phyloP scores from a whole-genome alignment of 2,113 vertebrate species.

The Fukomys damarensis region DNA sequence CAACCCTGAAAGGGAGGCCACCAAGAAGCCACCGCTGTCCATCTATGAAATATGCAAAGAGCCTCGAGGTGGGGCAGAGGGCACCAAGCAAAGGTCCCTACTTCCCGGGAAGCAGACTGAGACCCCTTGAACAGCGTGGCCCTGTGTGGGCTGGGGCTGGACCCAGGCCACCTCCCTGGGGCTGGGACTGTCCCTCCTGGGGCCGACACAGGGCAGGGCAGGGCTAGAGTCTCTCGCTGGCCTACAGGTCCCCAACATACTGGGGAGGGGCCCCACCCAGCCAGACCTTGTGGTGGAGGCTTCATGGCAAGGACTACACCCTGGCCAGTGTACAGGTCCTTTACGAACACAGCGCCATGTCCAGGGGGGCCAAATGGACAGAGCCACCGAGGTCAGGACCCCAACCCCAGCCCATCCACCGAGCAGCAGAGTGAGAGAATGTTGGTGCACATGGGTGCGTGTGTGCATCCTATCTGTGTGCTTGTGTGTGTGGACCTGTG shows the following conservation, averaged over 20 bases:
- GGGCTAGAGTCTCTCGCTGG: not conserved
- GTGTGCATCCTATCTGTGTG: not conserved
- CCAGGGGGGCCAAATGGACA: too few relatives aligned
- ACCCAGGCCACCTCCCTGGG: not conserved
- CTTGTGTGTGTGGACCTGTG: not conserved
- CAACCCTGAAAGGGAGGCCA: too few relatives aligned
- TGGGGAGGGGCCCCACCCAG: not conserved
- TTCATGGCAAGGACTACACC: rapidly evolving
- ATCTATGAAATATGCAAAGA: rapidly evolving
- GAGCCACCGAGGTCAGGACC: rapidly evolving
- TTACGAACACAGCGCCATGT: not conserved
- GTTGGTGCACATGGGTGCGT: rapidly evolving
- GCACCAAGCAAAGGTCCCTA: not conserved
- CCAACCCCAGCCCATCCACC: too few relatives aligned
- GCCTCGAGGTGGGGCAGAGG: not conserved
- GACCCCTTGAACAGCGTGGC: rapidly evolving
- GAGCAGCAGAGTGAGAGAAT: not conserved
- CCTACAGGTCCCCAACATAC: not conserved
- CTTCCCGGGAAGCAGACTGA: not conserved
- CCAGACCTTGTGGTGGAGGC: not conserved
- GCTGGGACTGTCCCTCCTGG: not conserved
- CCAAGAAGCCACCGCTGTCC: too few relatives aligned
- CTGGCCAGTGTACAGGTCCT: not conserved
- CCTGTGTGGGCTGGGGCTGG: not conserved
- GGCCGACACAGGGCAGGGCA: not conserved